These are phyloP conservation scores for Plotosus lineatus DNA, from an alignment of 2,113 vertebrate species.

Conservation along the genomic window DNA sequence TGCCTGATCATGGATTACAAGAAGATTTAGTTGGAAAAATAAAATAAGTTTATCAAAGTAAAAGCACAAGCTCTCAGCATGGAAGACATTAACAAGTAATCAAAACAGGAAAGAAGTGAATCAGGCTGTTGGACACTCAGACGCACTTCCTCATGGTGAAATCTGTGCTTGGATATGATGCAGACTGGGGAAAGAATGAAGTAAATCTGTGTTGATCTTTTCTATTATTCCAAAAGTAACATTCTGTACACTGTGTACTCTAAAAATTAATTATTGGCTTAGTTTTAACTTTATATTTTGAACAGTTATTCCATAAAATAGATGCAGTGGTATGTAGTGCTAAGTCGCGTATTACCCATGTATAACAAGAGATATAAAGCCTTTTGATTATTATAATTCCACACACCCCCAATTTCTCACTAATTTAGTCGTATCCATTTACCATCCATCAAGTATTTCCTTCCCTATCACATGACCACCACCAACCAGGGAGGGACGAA, in stretches of 20 bases:
- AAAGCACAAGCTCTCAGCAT: constrained; percentile 55
- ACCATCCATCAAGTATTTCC: too few species aligned
- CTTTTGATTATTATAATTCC: too few species aligned
- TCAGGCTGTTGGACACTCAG: constrained; percentile 60
- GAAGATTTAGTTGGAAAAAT: constrained; percentile 53
- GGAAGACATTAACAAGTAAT: constrained; percentile 71
- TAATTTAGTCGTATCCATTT: too few species aligned
- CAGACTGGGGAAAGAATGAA: constrained; percentile 45
- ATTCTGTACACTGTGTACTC: not conserved
- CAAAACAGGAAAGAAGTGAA: constrained; percentile 67
- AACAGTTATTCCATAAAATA: not conserved
- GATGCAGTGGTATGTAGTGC: not conserved
- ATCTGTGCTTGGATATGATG: constrained; percentile 52
- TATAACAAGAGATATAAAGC: too few species aligned
- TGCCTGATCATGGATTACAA: constrained; percentile 16
- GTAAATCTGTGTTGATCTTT: constrained; percentile 46
- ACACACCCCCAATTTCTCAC: too few species aligned
- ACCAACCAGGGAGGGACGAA: too few species aligned
- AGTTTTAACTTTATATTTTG: not conserved
- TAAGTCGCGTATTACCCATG: too few species aligned
- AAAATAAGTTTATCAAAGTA: constrained; percentile 63
- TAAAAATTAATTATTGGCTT: not conserved
- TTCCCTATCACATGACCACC: too few species aligned
- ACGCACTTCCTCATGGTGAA: constrained; percentile 57
- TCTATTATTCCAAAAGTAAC: not conserved